A percentile compares a stretch with the other conserved stretches of the same genome.
Evolutionary conservation across 1,140 invertebrate genomes (phyloP).

Genomic region (Anagrus nilaparvatae): DNA sequence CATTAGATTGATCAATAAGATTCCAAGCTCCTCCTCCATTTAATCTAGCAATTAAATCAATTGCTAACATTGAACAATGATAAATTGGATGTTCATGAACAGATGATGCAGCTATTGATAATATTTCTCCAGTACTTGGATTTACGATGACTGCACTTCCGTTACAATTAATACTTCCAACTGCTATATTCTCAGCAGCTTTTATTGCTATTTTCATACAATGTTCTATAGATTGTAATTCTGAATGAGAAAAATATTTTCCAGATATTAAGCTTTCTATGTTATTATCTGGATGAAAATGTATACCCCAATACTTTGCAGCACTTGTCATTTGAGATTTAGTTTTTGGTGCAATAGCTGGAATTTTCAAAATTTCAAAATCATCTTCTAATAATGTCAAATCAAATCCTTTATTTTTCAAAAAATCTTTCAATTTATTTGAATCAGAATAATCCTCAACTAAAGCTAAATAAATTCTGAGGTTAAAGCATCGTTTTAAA

Average conservation of each 20-base stretch:
- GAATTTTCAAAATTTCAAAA: constrained; percentile 49
- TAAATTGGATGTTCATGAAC: constrained; percentile 59
- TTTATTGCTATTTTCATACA: constrained; percentile 54
- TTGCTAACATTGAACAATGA: constrained; percentile 75
- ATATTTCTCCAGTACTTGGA: constrained; percentile 47
- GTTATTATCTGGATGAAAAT: constrained; percentile 70
- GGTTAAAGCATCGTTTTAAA: constrained; percentile 60
- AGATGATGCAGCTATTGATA: constrained; percentile 56
- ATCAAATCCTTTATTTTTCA: constrained; percentile 43
- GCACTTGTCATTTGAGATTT: constrained; percentile 56
- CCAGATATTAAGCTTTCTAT: constrained; percentile 54
- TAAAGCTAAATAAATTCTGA: constrained; percentile 50
- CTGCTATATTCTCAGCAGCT: constrained; percentile 36
- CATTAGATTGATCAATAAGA: constrained; percentile 10
- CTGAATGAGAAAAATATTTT: constrained; percentile 49
- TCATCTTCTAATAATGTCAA: constrained; percentile 42
- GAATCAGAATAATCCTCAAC: constrained; percentile 15
- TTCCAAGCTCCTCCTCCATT: constrained; percentile 74
- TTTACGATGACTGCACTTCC: constrained; percentile 58
- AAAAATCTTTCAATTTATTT: constrained; percentile 37
- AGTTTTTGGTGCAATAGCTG: constrained; percentile 49
- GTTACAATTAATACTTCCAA: constrained; percentile 29
- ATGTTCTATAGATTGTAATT: constrained; percentile 48
- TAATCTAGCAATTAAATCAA: constrained; percentile 72
- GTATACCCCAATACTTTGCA: constrained; percentile 66